These are phyloP conservation scores for Acipenser oxyrinchus DNA, from an alignment of 2,797 vertebrate species.

Conservation along the genomic window DNA sequence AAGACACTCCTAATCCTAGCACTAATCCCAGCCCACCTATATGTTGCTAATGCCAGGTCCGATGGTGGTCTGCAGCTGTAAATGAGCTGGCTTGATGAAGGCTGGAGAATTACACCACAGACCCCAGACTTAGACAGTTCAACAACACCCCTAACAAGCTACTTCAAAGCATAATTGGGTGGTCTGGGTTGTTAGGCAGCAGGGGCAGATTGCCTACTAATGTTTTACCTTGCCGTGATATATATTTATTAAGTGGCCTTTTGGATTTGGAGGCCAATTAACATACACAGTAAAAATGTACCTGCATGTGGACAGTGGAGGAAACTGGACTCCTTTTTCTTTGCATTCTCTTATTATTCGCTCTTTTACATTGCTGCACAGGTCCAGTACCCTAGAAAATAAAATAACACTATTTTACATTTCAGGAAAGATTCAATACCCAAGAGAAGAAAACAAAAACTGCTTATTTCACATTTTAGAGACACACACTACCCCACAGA, in stretches of 20 bases:
- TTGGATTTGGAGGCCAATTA: too few relatives aligned
- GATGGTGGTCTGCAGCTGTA: too few relatives aligned
- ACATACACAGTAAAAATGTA: constrained; percentile 27
- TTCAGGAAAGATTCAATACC: neutral
- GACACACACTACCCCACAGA: neutral
- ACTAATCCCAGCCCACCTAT: too few relatives aligned
- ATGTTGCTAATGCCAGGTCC: too few relatives aligned
- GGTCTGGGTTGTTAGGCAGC: too few relatives aligned
- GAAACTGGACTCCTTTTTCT: constrained; percentile 91
- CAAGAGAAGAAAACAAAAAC: neutral
- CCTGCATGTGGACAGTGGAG: constrained; percentile 89
- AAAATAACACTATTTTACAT: constrained; percentile 10
- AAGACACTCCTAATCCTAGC: neutral
- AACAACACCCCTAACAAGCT: neutral
- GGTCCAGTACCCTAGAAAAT: constrained; percentile 81
- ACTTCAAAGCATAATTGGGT: constrained; percentile 12
- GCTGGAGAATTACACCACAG: neutral
- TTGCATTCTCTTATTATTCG: constrained; percentile 88
- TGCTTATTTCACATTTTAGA: neutral
- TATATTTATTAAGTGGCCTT: too few relatives aligned
- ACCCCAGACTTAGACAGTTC: neutral
- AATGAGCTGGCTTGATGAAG: neutral
- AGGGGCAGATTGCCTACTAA: too few relatives aligned
- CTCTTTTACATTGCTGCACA: constrained; percentile 95
- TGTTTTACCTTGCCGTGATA: too few relatives aligned